Conservation (phyloP, 2,797 vertebrate genomes). For the Enteromius mattozi region DNA sequence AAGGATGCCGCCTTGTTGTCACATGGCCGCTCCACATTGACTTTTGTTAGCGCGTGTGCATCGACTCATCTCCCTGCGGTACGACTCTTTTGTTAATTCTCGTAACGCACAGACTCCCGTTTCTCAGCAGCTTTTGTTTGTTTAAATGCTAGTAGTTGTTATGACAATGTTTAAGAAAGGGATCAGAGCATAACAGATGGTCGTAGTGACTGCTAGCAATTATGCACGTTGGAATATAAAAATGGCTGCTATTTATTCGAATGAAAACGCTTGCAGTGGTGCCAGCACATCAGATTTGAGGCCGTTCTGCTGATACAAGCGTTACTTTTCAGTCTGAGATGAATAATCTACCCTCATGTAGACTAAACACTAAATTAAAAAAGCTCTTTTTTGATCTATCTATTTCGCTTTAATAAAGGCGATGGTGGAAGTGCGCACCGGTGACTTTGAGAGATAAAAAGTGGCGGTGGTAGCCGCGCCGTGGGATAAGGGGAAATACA, state of each 20-base stretch:
- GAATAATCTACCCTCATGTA: slow-evolving; percentile 81
- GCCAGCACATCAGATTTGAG: slow-evolving; percentile 71
- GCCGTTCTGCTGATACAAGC: slow-evolving; percentile 77
- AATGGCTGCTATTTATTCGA: slow-evolving; percentile 72
- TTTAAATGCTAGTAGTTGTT: slow-evolving; percentile 62
- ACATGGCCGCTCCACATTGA: slow-evolving; percentile 71
- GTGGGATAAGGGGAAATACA: slow-evolving; percentile 71
- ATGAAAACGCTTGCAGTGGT: slow-evolving; percentile 68
- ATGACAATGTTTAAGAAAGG: slow-evolving; percentile 59
- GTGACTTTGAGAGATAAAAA: slow-evolving; percentile 79
- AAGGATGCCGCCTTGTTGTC: slow-evolving; percentile 73
- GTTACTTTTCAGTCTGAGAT: slow-evolving; percentile 67
- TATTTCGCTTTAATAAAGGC: slow-evolving; percentile 43
- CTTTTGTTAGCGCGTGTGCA: slow-evolving; percentile 66
- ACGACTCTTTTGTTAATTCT: slow-evolving; percentile 58
- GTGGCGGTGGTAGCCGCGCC: slow-evolving; percentile 69
- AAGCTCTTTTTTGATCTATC: slow-evolving; percentile 73
- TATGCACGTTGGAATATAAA: slow-evolving; percentile 60
- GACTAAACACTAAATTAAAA: slow-evolving; percentile 86
- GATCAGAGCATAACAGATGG: slow-evolving; percentile 71
- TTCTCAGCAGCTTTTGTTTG: slow-evolving; percentile 57
- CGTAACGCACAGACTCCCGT: slow-evolving; percentile 3
- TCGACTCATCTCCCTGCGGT: slow-evolving; percentile 42
- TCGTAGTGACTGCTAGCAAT: slow-evolving; percentile 70
- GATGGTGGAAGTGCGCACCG: slow-evolving; percentile 71